Base-by-base conservation (phyloP, 2,888 invertebrate species). In the Phrixothrix hirtus region DNA sequence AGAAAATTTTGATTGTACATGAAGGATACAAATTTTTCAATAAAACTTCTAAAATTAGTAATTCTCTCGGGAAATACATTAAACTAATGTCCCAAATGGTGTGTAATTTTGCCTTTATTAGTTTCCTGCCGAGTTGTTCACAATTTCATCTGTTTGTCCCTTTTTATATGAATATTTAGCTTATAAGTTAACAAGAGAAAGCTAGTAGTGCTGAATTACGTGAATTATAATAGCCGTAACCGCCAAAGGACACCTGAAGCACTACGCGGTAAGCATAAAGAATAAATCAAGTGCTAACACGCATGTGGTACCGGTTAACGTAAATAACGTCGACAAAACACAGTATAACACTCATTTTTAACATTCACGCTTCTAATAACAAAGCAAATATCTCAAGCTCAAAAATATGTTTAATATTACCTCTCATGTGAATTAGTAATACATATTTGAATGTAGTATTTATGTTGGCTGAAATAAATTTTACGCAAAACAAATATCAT, bases 41-140 rank as follows among this genome's bases (percentile, higher is more conserved):
- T 53, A 53, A 53, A 48, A 48, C 47, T 53, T 53, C 47, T 42
- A 47, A 52, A 52, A 52, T 52, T 52, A 52, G 52, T 52, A 53
- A 53, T 53, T 48, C 53, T 43, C 43, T 48, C 30, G 53, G 48
- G 53, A 53, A 53, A 53, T 53, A 53, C 47, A 48, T 53, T 53
- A 53, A 53, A 53, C 47, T 53, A 53, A 53, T 53, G 53, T 53
- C 48, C 53, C 53, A 53, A 53, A 53, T 53, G 53, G 53, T 53
- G 53, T 53, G 53, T 53, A 53, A 53, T 53, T 53, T 53, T 48
- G 53, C 53, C 53, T 53, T 53, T 53, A 53, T 53, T 53, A 53
- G 53, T 53, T 53, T 53, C 38, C 53, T 38, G 47, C 47, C 34
- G 42, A 38, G 32, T 17, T 53, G 32, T 47, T 43, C 47, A 37